A percentile compares a stretch with the other conserved stretches of the same genome.
Conservation (phyloP, 92 coral and sea anemone genomes). For the Epizoanthus rinbou region DNA sequence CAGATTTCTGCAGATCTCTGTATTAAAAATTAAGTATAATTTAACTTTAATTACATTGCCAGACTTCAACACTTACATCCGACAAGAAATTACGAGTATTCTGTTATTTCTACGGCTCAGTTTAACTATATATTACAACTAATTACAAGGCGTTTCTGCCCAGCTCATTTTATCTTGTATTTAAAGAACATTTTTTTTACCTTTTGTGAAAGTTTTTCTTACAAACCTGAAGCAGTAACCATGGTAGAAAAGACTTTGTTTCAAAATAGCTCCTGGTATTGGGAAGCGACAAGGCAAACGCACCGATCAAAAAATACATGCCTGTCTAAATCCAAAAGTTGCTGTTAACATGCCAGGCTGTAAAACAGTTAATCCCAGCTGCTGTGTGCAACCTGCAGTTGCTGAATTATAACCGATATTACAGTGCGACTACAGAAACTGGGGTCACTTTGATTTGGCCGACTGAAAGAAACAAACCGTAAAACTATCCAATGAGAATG, state of each 20-base stretch:
- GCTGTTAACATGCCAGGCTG: not conserved
- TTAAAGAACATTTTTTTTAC: slow-evolving; percentile 4
- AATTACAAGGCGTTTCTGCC: not conserved
- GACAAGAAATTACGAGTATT: not conserved
- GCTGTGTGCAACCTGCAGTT: not conserved
- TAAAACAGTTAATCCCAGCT: not conserved
- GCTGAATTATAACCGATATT: not conserved
- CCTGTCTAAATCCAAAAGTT: slow-evolving; percentile 1
- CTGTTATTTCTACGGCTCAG: not conserved
- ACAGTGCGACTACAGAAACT: no score
- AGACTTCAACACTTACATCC: not conserved
- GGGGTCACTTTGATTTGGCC: no score
- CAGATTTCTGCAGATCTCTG: slow-evolving; percentile 18
- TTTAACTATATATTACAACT: slow-evolving; percentile 13
- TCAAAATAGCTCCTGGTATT: slow-evolving; percentile 32
- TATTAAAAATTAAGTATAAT: not conserved
- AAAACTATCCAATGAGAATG: no score
- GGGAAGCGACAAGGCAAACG: not conserved
- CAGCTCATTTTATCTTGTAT: slow-evolving; percentile 15
- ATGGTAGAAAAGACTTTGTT: slow-evolving; percentile 25
- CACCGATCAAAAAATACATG: not conserved
- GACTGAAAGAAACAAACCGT: no score
- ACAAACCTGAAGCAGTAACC: slow-evolving; percentile 13
- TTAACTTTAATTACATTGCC: not conserved
- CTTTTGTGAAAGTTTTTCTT: slow-evolving; percentile 31